Conservation (phyloP, 2,888 invertebrate genomes). For the Pardosa pseudoannulata region DNA sequence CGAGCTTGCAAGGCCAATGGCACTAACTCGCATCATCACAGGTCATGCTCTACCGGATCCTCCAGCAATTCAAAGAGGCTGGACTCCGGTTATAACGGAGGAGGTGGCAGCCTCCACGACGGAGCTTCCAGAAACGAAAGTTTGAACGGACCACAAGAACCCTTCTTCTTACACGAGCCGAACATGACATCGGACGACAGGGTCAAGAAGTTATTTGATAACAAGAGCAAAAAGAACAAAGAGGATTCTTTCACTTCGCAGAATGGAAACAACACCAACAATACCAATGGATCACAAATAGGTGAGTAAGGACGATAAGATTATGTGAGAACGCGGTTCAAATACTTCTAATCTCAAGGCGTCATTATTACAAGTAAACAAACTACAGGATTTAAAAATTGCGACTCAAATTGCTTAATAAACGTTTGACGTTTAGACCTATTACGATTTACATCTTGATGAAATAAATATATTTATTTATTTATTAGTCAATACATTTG, state of each 20-base stretch:
- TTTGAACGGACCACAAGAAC: slow-evolving; percentile 63
- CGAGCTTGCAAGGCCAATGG: slow-evolving; percentile 34
- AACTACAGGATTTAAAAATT: too few species aligned
- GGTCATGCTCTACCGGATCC: slow-evolving; percentile 76
- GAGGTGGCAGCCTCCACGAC: slow-evolving; percentile 46
- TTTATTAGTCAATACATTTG: too few species aligned
- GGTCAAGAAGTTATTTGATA: slow-evolving; percentile 86
- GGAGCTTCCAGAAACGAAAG: slow-evolving; percentile 35
- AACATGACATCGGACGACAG: slow-evolving; percentile 89
- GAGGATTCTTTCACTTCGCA: slow-evolving; percentile 8
- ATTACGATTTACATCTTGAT: too few species aligned
- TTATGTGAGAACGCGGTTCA: too few species aligned
- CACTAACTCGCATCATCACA: slow-evolving; percentile 30
- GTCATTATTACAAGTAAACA: too few species aligned
- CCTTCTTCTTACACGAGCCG: slow-evolving; percentile 90
- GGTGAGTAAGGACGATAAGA: slow-evolving; percentile 43
- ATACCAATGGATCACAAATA: slow-evolving; percentile 55
- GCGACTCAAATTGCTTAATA: too few species aligned
- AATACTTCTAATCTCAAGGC: too few species aligned
- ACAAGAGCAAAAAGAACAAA: slow-evolving; percentile 33
- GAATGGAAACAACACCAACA: slow-evolving; percentile 18
- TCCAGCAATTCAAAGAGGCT: slow-evolving; percentile 78
- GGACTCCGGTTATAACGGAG: slow-evolving; percentile 78
- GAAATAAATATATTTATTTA: too few species aligned
- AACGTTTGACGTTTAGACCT: too few species aligned